phyloP scores from a whole-genome alignment of 2,888 invertebrate species.

The Onchidella celtica region DNA sequence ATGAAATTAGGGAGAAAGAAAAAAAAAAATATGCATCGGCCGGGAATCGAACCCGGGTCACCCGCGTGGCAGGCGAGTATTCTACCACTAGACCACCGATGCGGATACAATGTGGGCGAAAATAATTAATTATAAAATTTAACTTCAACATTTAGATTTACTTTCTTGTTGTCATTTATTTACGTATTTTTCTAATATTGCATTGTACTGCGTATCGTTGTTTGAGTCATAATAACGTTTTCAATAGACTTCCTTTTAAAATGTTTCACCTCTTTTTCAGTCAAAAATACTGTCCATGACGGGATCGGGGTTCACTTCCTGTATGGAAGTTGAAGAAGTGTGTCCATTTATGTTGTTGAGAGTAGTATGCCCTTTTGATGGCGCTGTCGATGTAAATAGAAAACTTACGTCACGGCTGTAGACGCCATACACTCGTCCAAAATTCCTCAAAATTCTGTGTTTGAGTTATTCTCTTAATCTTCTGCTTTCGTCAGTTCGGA shows the following conservation, averaged over 20 bases:
- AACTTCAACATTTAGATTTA: no score
- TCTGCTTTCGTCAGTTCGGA: background rate
- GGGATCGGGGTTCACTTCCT: background rate
- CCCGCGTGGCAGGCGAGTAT: conserved; percentile 59
- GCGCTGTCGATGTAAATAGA: conserved; percentile 54
- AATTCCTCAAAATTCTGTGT: background rate
- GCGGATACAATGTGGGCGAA: conserved; percentile 18
- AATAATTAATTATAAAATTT: no score
- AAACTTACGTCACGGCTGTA: conserved; percentile 56
- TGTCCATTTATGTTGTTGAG: conserved; percentile 4
- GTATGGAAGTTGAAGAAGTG: background rate
- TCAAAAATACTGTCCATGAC: no score
- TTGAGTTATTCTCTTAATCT: background rate
- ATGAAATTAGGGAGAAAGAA: background rate
- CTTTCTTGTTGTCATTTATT: no score
- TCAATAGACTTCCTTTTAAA: no score
- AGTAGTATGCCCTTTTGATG: conserved; percentile 53
- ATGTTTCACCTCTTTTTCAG: no score
- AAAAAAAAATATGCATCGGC: conserved; percentile 48
- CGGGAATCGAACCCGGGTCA: conserved; percentile 59
- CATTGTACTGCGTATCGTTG: no score
- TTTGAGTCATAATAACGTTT: no score
- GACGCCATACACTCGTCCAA: conserved; percentile 52
- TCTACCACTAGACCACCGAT: conserved; percentile 59
- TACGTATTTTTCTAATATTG: no score